A percentile compares a stretch with the other conserved stretches of the same genome.
Evolutionary conservation across 2,797 vertebrate genomes (phyloP).

Genomic region (Mionectes olivaceus): DNA sequence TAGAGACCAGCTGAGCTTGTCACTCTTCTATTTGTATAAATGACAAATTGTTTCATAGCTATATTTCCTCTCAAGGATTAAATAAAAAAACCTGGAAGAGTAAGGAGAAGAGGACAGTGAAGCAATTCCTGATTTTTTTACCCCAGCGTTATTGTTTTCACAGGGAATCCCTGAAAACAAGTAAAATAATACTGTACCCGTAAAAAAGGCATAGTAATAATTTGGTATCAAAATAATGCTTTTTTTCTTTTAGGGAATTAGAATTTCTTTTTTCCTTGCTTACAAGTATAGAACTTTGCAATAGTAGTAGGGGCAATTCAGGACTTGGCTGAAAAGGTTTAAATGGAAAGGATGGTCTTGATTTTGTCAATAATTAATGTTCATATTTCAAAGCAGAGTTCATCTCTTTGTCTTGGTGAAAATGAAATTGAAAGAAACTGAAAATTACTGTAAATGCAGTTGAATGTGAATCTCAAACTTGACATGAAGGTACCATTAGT

Average conservation of each 20-base stretch:
- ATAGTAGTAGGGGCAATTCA: not conserved
- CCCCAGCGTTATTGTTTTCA: not conserved
- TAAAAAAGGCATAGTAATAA: not conserved
- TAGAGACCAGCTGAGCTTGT: not conserved
- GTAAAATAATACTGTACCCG: not conserved
- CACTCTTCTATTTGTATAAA: not conserved
- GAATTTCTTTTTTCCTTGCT: not conserved
- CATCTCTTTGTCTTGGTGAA: not conserved
- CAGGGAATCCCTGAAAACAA: not conserved
- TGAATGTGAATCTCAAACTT: not conserved
- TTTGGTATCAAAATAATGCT: not conserved
- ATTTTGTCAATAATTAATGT: not conserved
- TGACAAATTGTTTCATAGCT: not conserved
- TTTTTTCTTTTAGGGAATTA: not conserved
- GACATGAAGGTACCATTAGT: not conserved
- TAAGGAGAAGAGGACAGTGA: not conserved
- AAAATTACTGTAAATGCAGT: not conserved
- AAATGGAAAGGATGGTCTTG: not conserved
- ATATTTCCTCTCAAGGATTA: not conserved
- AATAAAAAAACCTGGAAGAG: rapidly evolving
- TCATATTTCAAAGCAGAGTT: not conserved
- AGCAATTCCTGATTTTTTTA: not conserved
- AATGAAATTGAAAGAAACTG: not conserved
- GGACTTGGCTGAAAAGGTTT: not conserved
- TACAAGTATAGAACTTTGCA: not conserved